phyloP scores from a whole-genome alignment of 2,797 vertebrate genomes.

The Paguma larvata region DNA sequence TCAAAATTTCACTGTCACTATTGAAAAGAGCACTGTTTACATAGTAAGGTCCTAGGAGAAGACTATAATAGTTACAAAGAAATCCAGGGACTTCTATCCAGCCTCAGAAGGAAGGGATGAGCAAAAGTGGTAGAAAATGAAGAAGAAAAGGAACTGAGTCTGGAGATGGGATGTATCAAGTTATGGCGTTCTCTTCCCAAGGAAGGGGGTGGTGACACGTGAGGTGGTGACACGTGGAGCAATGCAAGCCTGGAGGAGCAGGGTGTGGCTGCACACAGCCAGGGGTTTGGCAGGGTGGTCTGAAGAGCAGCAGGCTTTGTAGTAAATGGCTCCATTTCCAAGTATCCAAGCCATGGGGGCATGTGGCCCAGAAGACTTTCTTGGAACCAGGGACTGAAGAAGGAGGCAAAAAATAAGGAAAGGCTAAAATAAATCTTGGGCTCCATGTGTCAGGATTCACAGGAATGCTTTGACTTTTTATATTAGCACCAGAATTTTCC shows the following conservation, averaged over 20 bases:
- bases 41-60: not conserved
- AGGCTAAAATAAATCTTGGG: constrained; percentile 70
- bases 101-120: not conserved
- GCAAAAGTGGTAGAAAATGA: not conserved
- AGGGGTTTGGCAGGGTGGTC: constrained; percentile 17
- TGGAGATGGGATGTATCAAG: not conserved
- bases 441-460: constrained; percentile 53
- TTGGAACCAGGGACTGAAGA: constrained; percentile 58
- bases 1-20: not conserved
- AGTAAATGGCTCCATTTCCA: constrained; percentile 38
- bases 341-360: constrained; percentile 51
- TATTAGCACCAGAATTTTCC: constrained; percentile 73
- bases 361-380: constrained; percentile 73
- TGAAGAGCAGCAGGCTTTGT: not conserved
- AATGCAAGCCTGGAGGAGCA: not conserved
- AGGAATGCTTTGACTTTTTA: constrained; percentile 75
- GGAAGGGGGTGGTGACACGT: not conserved
- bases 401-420: constrained; percentile 58
- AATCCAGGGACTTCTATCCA: not conserved
- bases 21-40: not conserved
- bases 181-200: not conserved
- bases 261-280: not conserved
- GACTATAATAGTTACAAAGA: not conserved
- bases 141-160: not conserved
- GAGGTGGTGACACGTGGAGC: not conserved